Evolutionary conservation across 2,888 invertebrate genomes (phyloP).

Genomic region (Parnassius smintheus): DNA sequence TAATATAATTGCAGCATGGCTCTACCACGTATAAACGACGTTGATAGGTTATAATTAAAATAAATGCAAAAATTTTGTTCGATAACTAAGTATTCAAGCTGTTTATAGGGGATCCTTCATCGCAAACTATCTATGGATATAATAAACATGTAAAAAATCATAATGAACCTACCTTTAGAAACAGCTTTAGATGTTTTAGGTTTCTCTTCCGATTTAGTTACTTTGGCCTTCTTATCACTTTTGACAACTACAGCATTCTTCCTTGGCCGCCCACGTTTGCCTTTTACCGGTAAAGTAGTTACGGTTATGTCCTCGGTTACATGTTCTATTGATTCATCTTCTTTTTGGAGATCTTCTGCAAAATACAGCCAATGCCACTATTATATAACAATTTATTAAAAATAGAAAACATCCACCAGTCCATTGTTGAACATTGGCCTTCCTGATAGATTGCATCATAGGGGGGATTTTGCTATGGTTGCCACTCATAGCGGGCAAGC

Average conservation of each 20-base stretch:
- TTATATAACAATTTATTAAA: too few relatives aligned
- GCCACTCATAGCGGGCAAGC: too few relatives aligned
- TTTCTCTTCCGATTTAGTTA: constrained; percentile 42
- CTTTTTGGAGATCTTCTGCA: constrained; percentile 45
- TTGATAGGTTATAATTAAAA: too few relatives aligned
- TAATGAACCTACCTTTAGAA: constrained; percentile 60
- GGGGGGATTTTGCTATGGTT: too few relatives aligned
- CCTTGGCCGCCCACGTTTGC: constrained; percentile 52
- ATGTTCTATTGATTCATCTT: constrained; percentile 37
- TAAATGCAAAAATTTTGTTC: too few relatives aligned
- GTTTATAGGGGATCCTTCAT: not conserved
- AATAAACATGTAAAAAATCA: not conserved
- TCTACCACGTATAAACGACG: too few relatives aligned
- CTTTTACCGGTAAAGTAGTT: constrained; percentile 47
- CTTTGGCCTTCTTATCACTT: constrained; percentile 45
- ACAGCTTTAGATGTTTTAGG: constrained; percentile 41
- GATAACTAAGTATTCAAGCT: too few relatives aligned
- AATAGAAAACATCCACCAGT: too few relatives aligned
- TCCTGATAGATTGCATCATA: too few relatives aligned
- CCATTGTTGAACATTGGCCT: too few relatives aligned
- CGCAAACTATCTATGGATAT: not conserved
- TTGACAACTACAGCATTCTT: constrained; percentile 46
- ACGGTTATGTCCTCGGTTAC: constrained; percentile 47
- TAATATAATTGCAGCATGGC: too few relatives aligned
- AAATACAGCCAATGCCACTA: constrained; percentile 4